These are phyloP conservation scores for Polypterus senegalus DNA, from an alignment of 2,113 vertebrate genomes.

Conservation along the genomic window DNA sequence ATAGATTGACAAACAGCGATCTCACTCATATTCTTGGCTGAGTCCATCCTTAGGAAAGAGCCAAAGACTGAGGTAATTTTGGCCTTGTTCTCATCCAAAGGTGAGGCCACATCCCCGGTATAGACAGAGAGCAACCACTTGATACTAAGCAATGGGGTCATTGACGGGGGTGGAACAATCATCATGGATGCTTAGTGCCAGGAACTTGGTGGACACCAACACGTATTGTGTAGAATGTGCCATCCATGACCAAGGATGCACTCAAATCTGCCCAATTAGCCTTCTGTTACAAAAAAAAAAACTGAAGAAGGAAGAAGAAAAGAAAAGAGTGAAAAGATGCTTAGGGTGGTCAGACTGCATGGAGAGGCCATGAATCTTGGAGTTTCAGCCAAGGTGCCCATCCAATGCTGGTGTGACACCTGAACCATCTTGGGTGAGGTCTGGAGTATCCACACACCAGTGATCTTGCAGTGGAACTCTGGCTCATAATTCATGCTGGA, in stretches of 20 bases:
- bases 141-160: background rate
- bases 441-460: too few relatives aligned
- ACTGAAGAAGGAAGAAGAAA: background rate
- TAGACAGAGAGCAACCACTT: background rate
- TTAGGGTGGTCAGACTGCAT: background rate
- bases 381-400: background rate
- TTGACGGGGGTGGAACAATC: background rate
- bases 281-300: background rate
- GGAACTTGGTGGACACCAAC: too few relatives aligned
- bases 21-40: too few relatives aligned
- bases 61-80: background rate
- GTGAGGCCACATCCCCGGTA: background rate
- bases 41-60: background rate
- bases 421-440: background rate
- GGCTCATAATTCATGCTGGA: too few relatives aligned
- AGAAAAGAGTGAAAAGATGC: background rate
- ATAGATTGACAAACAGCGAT: too few relatives aligned
- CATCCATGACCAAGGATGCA: background rate
- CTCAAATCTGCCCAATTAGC: background rate
- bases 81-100: background rate
- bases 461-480: too few relatives aligned
- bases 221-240: background rate
- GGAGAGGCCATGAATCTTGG: background rate
- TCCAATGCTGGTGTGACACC: conserved; percentile 4
- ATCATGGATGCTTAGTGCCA: background rate